These are phyloP conservation scores for Ostrea denselamellosa DNA, from an alignment of 1,140 invertebrate genomes.

Conservation along the genomic window DNA sequence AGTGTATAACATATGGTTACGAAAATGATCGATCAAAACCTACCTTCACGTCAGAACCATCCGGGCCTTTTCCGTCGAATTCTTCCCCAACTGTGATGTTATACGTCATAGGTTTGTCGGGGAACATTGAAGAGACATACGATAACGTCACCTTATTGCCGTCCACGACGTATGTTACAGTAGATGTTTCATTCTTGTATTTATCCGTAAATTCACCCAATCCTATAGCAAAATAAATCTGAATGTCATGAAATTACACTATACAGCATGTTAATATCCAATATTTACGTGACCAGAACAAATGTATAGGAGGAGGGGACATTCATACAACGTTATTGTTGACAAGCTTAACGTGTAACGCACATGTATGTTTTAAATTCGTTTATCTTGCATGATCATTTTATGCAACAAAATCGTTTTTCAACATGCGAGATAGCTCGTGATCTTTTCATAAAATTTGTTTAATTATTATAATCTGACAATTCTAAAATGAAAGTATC, in stretches of 20 bases:
- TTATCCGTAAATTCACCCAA: not conserved
- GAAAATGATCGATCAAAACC: not conserved
- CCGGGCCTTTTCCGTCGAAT: conserved; percentile 13
- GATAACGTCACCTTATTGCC: not conserved
- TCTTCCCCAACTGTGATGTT: not conserved
- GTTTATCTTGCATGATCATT: too few species aligned
- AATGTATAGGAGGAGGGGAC: too few species aligned
- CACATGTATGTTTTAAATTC: too few species aligned
- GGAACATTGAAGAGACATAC: not conserved
- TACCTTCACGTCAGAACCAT: conserved; percentile 18
- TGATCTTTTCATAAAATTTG: too few species aligned
- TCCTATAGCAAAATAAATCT: not conserved
- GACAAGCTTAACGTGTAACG: too few species aligned
- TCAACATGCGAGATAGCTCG: too few species aligned
- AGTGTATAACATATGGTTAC: not conserved
- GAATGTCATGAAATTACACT: not conserved
- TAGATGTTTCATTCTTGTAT: not conserved
- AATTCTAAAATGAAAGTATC: too few species aligned
- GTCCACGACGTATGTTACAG: not conserved
- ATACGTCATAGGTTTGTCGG: not conserved
- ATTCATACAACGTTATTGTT: too few species aligned
- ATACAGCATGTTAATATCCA: too few species aligned
- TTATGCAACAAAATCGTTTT: too few species aligned
- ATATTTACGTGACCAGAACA: too few species aligned
- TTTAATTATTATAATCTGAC: too few species aligned